A percentile compares a stretch with the other conserved stretches of the same genome.
Evolutionary conservation across 2,797 vertebrate species (phyloP).

Genomic region (Spinus pinus): DNA sequence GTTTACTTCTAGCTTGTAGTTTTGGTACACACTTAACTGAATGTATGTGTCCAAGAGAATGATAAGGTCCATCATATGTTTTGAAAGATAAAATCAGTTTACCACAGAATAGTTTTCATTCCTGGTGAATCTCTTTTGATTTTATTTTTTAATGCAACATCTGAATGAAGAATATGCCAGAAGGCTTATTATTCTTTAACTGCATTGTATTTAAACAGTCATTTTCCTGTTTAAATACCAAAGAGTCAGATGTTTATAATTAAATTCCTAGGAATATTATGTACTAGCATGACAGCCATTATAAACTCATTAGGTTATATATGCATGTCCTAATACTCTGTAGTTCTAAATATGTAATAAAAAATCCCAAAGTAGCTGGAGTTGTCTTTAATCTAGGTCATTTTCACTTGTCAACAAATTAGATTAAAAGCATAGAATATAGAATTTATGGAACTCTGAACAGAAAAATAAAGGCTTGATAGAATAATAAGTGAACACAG

Average conservation of each 20-base stretch:
- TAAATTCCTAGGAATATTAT: slow-evolving; percentile 26
- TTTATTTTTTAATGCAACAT: not conserved
- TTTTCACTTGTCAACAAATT: slow-evolving; percentile 29
- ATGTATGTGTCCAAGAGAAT: not conserved
- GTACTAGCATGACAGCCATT: not conserved
- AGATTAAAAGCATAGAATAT: slow-evolving; percentile 8
- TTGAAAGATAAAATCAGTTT: not conserved
- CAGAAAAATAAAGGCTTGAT: slow-evolving; percentile 16
- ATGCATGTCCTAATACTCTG: not conserved
- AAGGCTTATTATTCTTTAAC: slow-evolving; percentile 40
- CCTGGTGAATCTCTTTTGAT: not conserved
- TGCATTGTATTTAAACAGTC: not conserved
- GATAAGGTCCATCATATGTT: not conserved
- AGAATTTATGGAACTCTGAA: slow-evolving; percentile 30
- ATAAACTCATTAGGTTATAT: not conserved
- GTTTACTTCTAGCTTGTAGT: not conserved
- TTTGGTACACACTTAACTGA: not conserved
- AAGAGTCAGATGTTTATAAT: slow-evolving; percentile 39
- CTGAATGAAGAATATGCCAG: not conserved
- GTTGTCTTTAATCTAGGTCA: not conserved
- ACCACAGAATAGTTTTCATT: not conserved
- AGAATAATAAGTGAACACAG: not conserved
- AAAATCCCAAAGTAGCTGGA: not conserved
- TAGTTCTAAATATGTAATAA: slow-evolving; percentile 2
- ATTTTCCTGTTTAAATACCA: slow-evolving; percentile 40